Base-by-base conservation (phyloP, 2,888 invertebrate genomes). In the Eristalinus aeneus region DNA sequence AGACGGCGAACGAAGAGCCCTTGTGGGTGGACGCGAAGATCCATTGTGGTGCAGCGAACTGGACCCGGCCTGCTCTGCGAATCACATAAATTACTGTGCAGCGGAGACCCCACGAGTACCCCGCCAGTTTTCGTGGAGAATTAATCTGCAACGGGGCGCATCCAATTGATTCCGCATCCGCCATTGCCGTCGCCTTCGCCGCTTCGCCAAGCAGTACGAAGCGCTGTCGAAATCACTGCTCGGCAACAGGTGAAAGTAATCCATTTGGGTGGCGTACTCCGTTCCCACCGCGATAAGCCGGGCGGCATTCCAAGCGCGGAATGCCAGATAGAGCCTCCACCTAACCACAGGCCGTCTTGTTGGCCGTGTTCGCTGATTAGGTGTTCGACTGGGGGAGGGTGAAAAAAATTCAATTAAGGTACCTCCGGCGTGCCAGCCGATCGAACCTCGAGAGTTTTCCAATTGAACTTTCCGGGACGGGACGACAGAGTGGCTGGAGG, bases 361-460 rank as follows among this genome's bases (percentile, higher is more conserved):
- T 53, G 82, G 74, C 74, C 86, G 74, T 86, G 77, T 86, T 82
- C 86, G 74, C 56, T 86, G 86, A 81, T 86, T 85, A 71, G 76
- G 54, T 58, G 69, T 68, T 80, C 16, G 0, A 8, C 8, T 16
- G 16, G 39, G 5, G 23, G 63, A 31, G 39, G 27, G 10, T 34
- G 65, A 23, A 27, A 39, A 32, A 61, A 73, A 56, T 82, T 86
- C 81, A 86, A 86, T 86, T 77, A 86, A 71, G 61, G 12, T 65
- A 63, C 60, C 46, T 76, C n/a, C n/a, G 12, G 54, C 31, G 46
- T 16, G 31, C 11, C 11, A 23, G 23, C n/a, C 39, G 63, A 64
- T 71, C 36, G 36, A 58, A 31, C 16, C 23, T 53, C 9, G 11
- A 22, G 36, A 27, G 31, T 75, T 84, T 77, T 39, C 72, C 71